These are phyloP conservation scores for Tenodera sinensis DNA, from an alignment of 2,888 invertebrate genomes.

Conservation along the genomic window DNA sequence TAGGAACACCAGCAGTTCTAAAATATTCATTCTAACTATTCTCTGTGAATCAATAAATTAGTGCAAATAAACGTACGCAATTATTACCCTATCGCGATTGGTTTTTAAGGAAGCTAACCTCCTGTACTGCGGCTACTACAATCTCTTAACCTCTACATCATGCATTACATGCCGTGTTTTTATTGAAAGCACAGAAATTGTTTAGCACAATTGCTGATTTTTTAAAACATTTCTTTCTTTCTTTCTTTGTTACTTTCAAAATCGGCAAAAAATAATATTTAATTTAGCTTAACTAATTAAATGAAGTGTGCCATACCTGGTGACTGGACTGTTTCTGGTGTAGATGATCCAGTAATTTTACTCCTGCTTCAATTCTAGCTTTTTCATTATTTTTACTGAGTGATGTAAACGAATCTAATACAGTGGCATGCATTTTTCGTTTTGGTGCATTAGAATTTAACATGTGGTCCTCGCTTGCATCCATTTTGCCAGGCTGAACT, in stretches of 20 bases:
- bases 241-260: no score
- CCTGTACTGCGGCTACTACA: no score
- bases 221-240: no score
- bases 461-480: constrained; percentile 6
- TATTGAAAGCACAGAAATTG: background rate
- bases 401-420: constrained; percentile 48
- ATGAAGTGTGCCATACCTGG: background rate
- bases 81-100: no score
- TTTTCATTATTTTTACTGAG: constrained; percentile 44
- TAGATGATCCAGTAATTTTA: constrained; percentile 46
- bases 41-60: no score
- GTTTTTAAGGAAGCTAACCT: background rate
- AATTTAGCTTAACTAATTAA: no score
- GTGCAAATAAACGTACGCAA: no score
- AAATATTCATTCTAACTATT: no score
- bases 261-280: no score
- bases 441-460: background rate
- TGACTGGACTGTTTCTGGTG: constrained; percentile 35
- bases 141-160: background rate
- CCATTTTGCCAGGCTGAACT: constrained; percentile 15
- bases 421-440: constrained; percentile 34
- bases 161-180: background rate
- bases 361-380: constrained; percentile 45
- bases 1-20: no score
- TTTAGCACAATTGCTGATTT: no score